Evolutionary conservation across 2,113 vertebrate genomes (phyloP).

Genomic region (Otis tarda): DNA sequence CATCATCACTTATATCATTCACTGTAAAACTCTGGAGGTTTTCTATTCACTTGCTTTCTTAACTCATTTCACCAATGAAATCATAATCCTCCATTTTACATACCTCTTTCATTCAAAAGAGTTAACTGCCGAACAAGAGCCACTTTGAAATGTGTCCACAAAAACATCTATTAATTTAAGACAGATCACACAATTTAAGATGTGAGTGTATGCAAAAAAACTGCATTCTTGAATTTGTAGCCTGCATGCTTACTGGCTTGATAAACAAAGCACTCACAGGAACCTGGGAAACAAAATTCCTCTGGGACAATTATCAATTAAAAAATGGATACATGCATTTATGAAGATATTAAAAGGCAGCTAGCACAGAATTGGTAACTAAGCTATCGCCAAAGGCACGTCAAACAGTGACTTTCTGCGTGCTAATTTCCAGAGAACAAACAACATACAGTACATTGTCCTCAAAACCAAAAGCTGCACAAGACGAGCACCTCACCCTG

Average conservation of each 20-base stretch:
- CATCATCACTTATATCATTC: not conserved
- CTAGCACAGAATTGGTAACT: not conserved
- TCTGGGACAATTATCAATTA: not conserved
- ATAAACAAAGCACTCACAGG: not conserved
- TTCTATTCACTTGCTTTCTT: not conserved
- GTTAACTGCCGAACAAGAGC: not conserved
- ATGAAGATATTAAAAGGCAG: not conserved
- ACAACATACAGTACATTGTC: not conserved
- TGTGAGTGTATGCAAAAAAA: not conserved
- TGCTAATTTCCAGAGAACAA: not conserved
- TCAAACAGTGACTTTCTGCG: not conserved
- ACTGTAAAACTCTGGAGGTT: not conserved
- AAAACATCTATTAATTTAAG: not conserved
- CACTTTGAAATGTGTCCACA: not conserved
- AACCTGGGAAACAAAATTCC: not conserved
- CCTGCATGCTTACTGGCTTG: not conserved
- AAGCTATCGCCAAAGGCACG: not conserved
- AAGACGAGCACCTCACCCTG: not conserved
- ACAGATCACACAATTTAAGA: not conserved
- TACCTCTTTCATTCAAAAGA: not conserved
- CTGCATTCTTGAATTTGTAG: not conserved
- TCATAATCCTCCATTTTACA: not conserved
- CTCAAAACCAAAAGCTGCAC: not conserved
- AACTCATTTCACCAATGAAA: not conserved
- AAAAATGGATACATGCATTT: not conserved